Evolutionary conservation across 2,113 vertebrate genomes (phyloP).

Genomic region (Ursus arctos): DNA sequence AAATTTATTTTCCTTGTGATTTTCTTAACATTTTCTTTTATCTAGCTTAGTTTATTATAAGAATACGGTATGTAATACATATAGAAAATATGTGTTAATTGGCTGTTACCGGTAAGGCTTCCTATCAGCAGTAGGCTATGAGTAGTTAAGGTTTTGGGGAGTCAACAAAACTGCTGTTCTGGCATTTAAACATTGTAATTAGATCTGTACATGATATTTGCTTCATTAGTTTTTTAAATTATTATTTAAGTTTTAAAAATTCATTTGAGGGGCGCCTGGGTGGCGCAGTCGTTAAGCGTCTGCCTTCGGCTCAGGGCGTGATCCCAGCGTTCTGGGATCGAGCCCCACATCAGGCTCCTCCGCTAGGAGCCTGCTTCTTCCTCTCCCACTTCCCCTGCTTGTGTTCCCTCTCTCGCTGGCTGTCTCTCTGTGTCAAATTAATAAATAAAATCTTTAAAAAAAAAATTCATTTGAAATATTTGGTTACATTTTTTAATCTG

Average conservation of each 20-base stretch:
- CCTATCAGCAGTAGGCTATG: not conserved
- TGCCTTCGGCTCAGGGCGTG: too few species aligned
- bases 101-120: not conserved
- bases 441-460: too few species aligned
- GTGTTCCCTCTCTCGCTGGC: too few species aligned
- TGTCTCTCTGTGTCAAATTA: too few species aligned
- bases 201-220: slow-evolving; percentile 19
- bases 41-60: not conserved
- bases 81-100: not conserved
- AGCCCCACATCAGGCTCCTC: too few species aligned
- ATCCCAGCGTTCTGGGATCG: too few species aligned
- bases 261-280: too few species aligned
- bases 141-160: not conserved
- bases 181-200: not conserved
- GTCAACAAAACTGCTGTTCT: not conserved
- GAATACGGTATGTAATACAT: not conserved
- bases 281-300: too few species aligned
- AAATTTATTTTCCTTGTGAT: not conserved
- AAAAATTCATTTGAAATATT: slow-evolving; percentile 36
- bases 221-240: not conserved
- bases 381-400: too few species aligned
- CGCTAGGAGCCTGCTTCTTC: too few species aligned
- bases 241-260: slow-evolving; percentile 25
- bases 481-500: not conserved
- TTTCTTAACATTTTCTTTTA: not conserved